Conservation (phyloP, 2,888 invertebrate species). For the Drosophila prolongata region DNA sequence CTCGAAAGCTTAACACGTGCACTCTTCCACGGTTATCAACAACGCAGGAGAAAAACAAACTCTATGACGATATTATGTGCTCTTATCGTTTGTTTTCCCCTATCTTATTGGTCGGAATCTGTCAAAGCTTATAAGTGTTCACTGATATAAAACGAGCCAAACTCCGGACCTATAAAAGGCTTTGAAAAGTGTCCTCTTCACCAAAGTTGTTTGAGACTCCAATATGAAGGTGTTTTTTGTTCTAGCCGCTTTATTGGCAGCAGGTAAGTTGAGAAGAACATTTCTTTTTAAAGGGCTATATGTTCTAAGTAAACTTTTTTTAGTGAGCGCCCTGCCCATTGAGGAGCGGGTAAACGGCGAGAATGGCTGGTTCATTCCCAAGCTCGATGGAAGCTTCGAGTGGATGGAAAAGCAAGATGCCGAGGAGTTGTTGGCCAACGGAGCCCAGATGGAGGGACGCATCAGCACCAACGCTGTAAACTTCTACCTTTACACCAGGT, state of each 20-base stretch:
- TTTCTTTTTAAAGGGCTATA: not conserved
- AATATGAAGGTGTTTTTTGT: conserved; percentile 48
- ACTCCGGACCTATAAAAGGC: conserved; percentile 31
- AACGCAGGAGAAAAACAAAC: conserved; percentile 6
- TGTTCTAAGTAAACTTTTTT: not conserved
- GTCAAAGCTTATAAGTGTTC: conserved; percentile 29
- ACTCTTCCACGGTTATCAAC: conserved; percentile 15
- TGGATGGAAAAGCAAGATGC: conserved; percentile 62
- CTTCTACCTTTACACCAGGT: conserved; percentile 74
- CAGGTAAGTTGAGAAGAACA: conserved; percentile 36
- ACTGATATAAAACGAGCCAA: conserved; percentile 37
- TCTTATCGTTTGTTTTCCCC: conserved; percentile 25
- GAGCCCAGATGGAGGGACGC: conserved; percentile 34
- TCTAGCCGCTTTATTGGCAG: conserved; percentile 35
- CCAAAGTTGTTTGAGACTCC: conserved; percentile 21
- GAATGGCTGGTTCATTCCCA: conserved; percentile 69
- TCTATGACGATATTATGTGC: conserved; percentile 5
- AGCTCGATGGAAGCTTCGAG: conserved; percentile 52
- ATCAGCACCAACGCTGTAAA: conserved; percentile 48
- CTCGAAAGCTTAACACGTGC: not conserved
- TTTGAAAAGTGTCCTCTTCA: not conserved
- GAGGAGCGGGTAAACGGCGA: conserved; percentile 56
- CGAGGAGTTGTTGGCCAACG: conserved; percentile 36
- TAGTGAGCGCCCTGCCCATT: conserved; percentile 53
- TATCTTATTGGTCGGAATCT: conserved; percentile 27